Percentiles rank a stretch among this genome's conserved stretches.
phyloP scores from a whole-genome alignment of 1,140 invertebrate species.

The Maconellicoccus hirsutus region DNA sequence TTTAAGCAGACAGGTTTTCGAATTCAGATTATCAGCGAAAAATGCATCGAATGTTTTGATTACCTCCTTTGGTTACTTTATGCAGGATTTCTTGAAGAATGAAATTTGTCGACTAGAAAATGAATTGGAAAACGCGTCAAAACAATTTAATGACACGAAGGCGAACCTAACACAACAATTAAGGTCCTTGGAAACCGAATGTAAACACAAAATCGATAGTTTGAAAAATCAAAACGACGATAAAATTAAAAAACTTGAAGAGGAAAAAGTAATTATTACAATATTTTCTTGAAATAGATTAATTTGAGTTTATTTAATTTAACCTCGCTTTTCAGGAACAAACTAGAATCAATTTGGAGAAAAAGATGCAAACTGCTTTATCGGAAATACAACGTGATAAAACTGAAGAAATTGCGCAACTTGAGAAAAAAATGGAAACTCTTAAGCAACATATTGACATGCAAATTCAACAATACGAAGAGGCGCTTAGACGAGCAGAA shows the following conservation, averaged over 20 bases:
- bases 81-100: conserved; percentile 57
- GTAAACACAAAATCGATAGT: conserved; percentile 55
- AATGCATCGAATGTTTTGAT: no score
- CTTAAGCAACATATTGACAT: conserved; percentile 62
- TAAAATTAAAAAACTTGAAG: conserved; percentile 56
- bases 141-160: conserved; percentile 58
- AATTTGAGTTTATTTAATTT: neutral
- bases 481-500: conserved; percentile 65
- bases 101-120: conserved; percentile 49
- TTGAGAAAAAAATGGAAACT: conserved; percentile 58
- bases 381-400: conserved; percentile 59
- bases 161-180: conserved; percentile 53
- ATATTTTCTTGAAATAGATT: neutral
- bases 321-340: conserved; percentile 42
- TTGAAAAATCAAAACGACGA: conserved; percentile 61
- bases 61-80: conserved; percentile 17
- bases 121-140: conserved; percentile 62
- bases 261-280: conserved; percentile 52
- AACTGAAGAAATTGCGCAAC: conserved; percentile 55
- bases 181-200: conserved; percentile 61
- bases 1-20: conserved; percentile 47
- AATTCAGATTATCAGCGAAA: no score
- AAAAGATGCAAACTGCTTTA: conserved; percentile 56
- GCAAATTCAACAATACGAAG: conserved; percentile 68
- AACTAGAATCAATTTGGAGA: conserved; percentile 54